Percentiles rank a stretch among this genome's conserved stretches.
These are phyloP conservation scores for Xenops minutus DNA, from an alignment of 2,797 vertebrate species.

Conservation along the genomic window DNA sequence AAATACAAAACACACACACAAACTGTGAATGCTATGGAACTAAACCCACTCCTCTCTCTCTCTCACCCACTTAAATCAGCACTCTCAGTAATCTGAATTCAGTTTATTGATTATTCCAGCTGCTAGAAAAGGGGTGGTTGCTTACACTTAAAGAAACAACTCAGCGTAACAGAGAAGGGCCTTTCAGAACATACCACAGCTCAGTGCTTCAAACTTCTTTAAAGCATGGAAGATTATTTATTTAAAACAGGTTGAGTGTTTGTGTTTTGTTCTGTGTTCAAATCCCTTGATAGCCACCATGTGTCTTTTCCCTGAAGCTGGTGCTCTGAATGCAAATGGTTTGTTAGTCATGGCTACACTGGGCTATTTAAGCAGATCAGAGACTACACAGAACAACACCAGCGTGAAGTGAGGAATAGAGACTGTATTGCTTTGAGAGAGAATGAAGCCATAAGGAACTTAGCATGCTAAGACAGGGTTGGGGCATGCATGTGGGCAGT, in stretches of 20 bases:
- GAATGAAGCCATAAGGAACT: not conserved
- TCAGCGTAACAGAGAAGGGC: not conserved
- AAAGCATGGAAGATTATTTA: not conserved
- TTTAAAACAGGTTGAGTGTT: not conserved
- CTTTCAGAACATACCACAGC: not conserved
- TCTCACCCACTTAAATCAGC: not conserved
- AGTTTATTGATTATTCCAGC: constrained; percentile 8
- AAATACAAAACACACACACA: not conserved
- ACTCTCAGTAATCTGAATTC: not conserved
- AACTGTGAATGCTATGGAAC: not conserved
- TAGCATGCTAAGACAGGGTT: not conserved
- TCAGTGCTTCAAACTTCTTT: not conserved
- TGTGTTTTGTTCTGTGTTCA: not conserved
- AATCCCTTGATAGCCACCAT: not conserved
- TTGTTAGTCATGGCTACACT: not conserved
- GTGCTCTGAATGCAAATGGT: not conserved
- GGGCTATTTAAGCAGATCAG: not conserved
- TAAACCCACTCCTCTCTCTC: not conserved
- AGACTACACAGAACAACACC: not conserved
- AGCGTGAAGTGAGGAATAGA: not conserved
- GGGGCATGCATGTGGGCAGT: not conserved
- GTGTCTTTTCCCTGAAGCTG: not conserved
- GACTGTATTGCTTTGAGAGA: not conserved
- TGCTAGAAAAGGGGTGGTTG: not conserved
- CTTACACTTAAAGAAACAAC: not conserved